Base-by-base conservation (phyloP, 2,113 vertebrate genomes). In the Kryptolebias marmoratus region DNA sequence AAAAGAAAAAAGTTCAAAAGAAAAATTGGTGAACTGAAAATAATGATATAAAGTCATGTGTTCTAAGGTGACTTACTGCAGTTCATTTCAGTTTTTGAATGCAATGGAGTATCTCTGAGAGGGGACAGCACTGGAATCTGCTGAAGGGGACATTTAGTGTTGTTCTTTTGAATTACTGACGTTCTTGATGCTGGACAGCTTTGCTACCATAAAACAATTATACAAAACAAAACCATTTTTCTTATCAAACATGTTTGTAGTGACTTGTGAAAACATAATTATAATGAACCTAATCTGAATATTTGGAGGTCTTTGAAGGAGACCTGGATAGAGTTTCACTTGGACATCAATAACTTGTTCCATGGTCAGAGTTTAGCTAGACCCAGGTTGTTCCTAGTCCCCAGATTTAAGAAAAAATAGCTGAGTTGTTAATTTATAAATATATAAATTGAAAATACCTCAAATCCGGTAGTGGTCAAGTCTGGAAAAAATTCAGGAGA, bases 61-160 rank as follows among this genome's bases (percentile, higher is more conserved):
- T 75, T 57, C 52, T 31, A 13, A 27, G 31, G 14, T 1, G n/a
- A 88, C 78, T 80, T 77, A 82, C 85, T 68, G 65, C 55, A 60
- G 27, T 44, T 59, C 1, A 27, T 47, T 10, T 91, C 84, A 4
- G 89, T 76, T 65, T 73, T 74, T 60, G 64, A 32, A 4, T 36
- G 64, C 36, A 81, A 16, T 5, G 89, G 90, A 55, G 87, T 91
- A 11, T 80, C 82, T 28, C n/a, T 80, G 42, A 93, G 80, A 45
- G 90, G 92, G 36, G 89, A 89, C 64, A 91, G 56, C 68, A 88
- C 12, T 4, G 87, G 80, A 45, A 44, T 80, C 15, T 79, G 88
- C 56, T 81, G 39, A 61, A 64, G n/a, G 11, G 11, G 6, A 28
- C 11, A 62, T 28, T 48, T 2, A 28, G 44, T 15, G 10, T 11